These are phyloP conservation scores for Mayetiola destructor DNA, from an alignment of 2,888 invertebrate genomes.

Conservation along the genomic window DNA sequence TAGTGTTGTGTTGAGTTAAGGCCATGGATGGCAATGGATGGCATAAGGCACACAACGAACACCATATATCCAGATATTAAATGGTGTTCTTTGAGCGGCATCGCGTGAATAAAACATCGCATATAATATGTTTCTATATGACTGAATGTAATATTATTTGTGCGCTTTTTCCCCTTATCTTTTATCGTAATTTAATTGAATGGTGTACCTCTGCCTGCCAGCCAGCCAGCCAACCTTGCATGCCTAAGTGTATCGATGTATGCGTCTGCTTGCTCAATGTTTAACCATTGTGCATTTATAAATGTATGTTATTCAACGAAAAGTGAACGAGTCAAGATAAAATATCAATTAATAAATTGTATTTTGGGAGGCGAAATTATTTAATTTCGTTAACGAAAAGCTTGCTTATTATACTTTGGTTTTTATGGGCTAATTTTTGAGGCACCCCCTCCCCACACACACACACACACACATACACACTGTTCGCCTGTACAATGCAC, in stretches of 20 bases:
- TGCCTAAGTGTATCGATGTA: not conserved
- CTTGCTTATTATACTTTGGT: not conserved
- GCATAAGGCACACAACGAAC: not conserved
- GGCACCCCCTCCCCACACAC: too few species aligned
- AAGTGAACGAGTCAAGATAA: slow-evolving; percentile 8
- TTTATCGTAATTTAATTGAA: slow-evolving; percentile 13
- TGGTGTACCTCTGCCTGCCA: too few species aligned
- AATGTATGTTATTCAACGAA: too few species aligned
- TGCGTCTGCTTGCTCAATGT: too few species aligned
- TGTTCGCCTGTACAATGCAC: too few species aligned
- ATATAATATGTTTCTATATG: slow-evolving; percentile 11
- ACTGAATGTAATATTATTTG: slow-evolving; percentile 10
- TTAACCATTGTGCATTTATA: too few species aligned
- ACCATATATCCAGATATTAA: too few species aligned
- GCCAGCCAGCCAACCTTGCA: too few species aligned
- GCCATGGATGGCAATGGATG: too few species aligned
- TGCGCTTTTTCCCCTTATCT: slow-evolving; percentile 5
- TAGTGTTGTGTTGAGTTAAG: too few species aligned
- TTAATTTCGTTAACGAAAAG: slow-evolving; percentile 8
- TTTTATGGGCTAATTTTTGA: too few species aligned
- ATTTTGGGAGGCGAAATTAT: slow-evolving; percentile 10
- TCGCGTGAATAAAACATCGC: slow-evolving; percentile 11
- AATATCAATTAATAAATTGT: slow-evolving; percentile 13
- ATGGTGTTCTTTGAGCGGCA: slow-evolving; percentile 5
- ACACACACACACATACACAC: too few species aligned